Base-by-base conservation (phyloP, 2,797 vertebrate species). In the Platalea minor region DNA sequence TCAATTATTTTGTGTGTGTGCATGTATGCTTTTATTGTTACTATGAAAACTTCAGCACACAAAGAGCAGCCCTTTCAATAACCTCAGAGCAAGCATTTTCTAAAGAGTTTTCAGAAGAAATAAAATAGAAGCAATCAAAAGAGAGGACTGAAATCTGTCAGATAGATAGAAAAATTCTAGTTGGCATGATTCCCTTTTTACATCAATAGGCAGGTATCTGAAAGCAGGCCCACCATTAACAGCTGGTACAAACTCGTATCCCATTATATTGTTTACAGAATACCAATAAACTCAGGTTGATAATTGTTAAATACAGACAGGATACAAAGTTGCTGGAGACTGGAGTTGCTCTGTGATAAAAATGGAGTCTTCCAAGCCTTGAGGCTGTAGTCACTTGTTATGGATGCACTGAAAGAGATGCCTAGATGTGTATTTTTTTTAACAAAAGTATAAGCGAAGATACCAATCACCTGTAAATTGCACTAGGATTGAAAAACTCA, bases 91-190 rank as follows among this genome's bases (percentile, higher is more conserved):
- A 82, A 89, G 39, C 23, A 68, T 91, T 92, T 82, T 75, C 72
- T 91, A 37, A 73, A 88, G 65, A 92, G 48, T 45, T 79, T 92
- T 94, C 61, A 76, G 48, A 94, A 89, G 18, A 76, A 90, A 76
- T 33, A 78, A 87, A 95, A 48, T 16, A 48, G 24, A 45, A 84
- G 63, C 82, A 79, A 79, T 76, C 43, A 74, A 79, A 77, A 67
- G 31, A 80, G 28, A 64, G 67, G 46, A 65, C 64, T 91, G 51
- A 93, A 96, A 76, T 91, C 57, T 89, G 37, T 91, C 67, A 74
- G 57, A 31, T 20, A 60, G 64, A 85, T 20, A 60, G 64, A 85
- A 96, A 56, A 94, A 63, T 33, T 56, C 63, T 65, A 50, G 20
- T 31, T 73, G 17, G 59, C 43, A 43, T 60, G n/a, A 53, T 64